Base-by-base conservation (phyloP, 2,113 vertebrate genomes). In the Ceuthmochares aereus region DNA sequence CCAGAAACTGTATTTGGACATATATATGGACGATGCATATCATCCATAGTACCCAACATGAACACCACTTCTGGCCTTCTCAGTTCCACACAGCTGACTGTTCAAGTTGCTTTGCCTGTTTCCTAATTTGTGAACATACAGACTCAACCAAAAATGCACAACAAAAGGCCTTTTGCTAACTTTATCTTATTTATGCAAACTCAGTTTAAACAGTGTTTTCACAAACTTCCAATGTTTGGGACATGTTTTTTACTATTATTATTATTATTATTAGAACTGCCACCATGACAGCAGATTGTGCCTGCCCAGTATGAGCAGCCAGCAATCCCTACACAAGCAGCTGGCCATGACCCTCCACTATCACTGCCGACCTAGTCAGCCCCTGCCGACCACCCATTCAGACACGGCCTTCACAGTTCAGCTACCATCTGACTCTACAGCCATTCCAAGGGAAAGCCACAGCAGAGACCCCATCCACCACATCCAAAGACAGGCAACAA, bases 401-500 rank as follows among this genome's bases (percentile, higher is more conserved):
- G 63, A 56, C 25, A 13, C n/a, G n/a, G n/a, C n/a, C n/a, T 25
- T 2, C 12, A 22, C 40, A 60, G 54, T 4, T 47, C 62, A 69
- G 43, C 49, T 10, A 19, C 17, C 2, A 2, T 3, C 16, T 14
- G 22, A 43, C 23, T 17, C 70, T 25, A 9, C n/a, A 37, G 14
- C 37, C 45, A 43, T 17, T 8, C 63, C 63, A 8, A 23, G 18
- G 52, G 9, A 17, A 56, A 73, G 14, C 4, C 54, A 47, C n/a
- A 42, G 37, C 49, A 9, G 3, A 42, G 19, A 47, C 20, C 59
- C 25, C 76, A 67, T 34, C 36, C 16, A 42, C 47, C 1, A 1
- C 6, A 1, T 5, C 30, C 25, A 47, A 27, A 67, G 45, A 58
- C 32, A 3, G 6, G 4, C 55, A 58, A 6, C 1, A 1, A 25